Percentiles rank a stretch among this genome's conserved stretches.
phyloP scores from a whole-genome alignment of 2,113 vertebrate species.

The Atlantisia rogersi region DNA sequence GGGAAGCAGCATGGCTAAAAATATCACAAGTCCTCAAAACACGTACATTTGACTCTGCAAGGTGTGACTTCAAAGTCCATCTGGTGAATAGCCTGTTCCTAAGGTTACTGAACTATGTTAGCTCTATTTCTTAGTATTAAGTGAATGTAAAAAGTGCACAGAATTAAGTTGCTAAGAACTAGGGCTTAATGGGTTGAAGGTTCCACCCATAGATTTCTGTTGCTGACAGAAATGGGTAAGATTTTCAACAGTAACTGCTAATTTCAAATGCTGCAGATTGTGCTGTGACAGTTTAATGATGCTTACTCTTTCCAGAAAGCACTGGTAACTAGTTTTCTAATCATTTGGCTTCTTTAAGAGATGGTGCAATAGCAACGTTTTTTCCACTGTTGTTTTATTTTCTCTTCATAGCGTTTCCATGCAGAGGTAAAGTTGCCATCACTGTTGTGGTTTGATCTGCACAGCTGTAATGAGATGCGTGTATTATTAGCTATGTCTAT shows the following conservation, averaged over 20 bases:
- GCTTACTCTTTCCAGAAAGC: not conserved
- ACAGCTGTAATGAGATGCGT: not conserved
- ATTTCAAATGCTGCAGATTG: not conserved
- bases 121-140: not conserved
- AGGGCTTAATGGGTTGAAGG: not conserved
- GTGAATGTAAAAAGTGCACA: not conserved
- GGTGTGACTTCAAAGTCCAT: slow-evolving; percentile 27
- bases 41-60: not conserved
- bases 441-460: not conserved
- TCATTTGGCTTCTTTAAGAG: not conserved
- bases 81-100: not conserved
- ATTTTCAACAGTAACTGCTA: not conserved
- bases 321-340: not conserved
- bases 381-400: not conserved
- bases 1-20: not conserved
- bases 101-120: not conserved
- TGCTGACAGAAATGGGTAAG: not conserved
- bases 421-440: not conserved
- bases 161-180: not conserved
- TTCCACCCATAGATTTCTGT: not conserved
- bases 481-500: not conserved
- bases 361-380: not conserved
- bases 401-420: not conserved
- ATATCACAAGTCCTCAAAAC: not conserved
- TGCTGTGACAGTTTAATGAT: not conserved